phyloP scores from a whole-genome alignment of 2,797 vertebrate genomes.

The Nannoperca obscura region DNA sequence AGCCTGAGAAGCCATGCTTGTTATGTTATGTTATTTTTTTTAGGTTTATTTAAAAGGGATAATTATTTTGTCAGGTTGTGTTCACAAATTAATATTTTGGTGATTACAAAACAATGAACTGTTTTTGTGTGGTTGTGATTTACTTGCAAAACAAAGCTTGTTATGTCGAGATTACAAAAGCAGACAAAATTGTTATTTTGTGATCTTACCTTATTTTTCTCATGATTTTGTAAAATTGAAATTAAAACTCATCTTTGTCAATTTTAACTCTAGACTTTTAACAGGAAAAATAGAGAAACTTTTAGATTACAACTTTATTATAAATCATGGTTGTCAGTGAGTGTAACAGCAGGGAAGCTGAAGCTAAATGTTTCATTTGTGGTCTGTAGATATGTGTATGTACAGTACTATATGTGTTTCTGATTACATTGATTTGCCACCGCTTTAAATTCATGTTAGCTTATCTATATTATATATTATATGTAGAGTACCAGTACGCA shows the following conservation, averaged over 20 bases:
- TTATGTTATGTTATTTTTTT: no score
- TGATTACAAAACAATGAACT: background rate
- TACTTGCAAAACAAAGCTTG: slow-evolving; percentile 4
- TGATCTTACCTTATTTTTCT: background rate
- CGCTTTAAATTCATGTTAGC: background rate
- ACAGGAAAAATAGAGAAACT: background rate
- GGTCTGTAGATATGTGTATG: background rate
- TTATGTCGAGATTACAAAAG: background rate
- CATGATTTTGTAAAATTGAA: background rate
- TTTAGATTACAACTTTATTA: background rate
- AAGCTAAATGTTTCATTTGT: background rate
- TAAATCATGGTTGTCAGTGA: background rate
- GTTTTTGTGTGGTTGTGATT: background rate
- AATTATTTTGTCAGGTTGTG: background rate
- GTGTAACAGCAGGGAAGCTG: background rate
- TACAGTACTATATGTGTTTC: background rate
- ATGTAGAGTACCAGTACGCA: background rate
- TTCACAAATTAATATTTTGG: background rate
- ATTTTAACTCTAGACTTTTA: background rate
- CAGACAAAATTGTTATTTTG: background rate
- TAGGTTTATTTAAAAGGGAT: background rate
- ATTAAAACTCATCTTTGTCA: background rate
- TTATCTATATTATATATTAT: background rate
- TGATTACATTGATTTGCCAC: background rate
- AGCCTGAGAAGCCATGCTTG: accelerated